Evolutionary conservation across 2,888 invertebrate genomes (phyloP).

Genomic region (Abrostola triplasia): DNA sequence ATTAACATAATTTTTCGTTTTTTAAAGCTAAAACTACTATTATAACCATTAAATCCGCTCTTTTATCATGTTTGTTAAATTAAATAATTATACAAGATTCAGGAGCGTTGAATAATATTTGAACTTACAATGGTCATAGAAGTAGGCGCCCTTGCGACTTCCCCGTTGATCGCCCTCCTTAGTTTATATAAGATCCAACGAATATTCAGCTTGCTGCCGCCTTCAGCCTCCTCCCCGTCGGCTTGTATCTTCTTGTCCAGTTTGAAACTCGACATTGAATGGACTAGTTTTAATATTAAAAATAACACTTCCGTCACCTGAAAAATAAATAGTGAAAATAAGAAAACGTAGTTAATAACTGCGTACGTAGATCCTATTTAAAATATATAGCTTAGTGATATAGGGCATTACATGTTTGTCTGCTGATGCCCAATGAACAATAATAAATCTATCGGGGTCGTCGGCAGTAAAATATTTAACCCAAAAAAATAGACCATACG

Average conservation of each 20-base stretch:
- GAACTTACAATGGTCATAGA: conserved; percentile 91
- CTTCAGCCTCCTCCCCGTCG: conserved; percentile 71
- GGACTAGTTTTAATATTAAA: conserved; percentile 87
- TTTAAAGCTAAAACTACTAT: too few relatives aligned
- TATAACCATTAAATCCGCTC: too few relatives aligned
- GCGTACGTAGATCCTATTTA: too few relatives aligned
- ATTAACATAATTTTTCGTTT: too few relatives aligned
- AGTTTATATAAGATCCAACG: conserved; percentile 93
- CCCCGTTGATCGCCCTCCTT: conserved; percentile 92
- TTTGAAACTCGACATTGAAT: conserved; percentile 71
- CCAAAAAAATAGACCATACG: too few relatives aligned
- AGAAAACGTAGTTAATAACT: too few relatives aligned
- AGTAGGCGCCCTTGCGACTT: conserved; percentile 92
- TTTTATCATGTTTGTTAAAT: too few relatives aligned
- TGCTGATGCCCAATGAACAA: too few relatives aligned
- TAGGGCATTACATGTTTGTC: too few relatives aligned
- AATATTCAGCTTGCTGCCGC: conserved; percentile 89
- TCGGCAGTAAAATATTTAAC: too few relatives aligned
- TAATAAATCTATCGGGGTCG: too few relatives aligned
- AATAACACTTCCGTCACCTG: conserved; percentile 86
- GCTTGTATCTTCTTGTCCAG: conserved; percentile 63
- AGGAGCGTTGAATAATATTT: conserved; percentile 1
- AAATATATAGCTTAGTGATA: too few relatives aligned
- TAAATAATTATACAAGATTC: neutral
- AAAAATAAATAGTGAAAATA: conserved; percentile 17